These are phyloP conservation scores for Camponotus pennsylvanicus DNA, from an alignment of 1,140 invertebrate species.

Conservation along the genomic window DNA sequence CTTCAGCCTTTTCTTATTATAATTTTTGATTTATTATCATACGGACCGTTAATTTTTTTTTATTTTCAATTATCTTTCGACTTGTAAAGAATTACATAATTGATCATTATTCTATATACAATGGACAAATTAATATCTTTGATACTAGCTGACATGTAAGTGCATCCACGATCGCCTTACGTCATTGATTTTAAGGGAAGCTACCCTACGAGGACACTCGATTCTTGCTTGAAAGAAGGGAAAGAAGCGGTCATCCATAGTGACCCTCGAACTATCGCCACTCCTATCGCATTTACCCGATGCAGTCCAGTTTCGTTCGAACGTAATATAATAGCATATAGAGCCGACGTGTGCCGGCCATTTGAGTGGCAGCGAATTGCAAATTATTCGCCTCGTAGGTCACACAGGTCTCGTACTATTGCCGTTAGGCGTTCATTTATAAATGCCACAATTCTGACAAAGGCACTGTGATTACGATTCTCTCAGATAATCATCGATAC, in stretches of 20 bases:
- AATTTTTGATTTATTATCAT: no score
- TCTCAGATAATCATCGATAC: constrained; percentile 69
- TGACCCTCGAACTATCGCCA: constrained; percentile 26
- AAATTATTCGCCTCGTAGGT: constrained; percentile 70
- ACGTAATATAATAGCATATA: constrained; percentile 61
- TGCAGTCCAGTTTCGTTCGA: constrained; percentile 65
- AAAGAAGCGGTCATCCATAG: constrained; percentile 1
- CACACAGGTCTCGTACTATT: constrained; percentile 52
- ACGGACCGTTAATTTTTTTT: no score
- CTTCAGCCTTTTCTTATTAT: no score
- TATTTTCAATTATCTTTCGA: neutral
- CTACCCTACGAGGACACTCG: neutral
- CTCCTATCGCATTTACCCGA: constrained; percentile 35
- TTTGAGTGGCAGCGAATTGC: constrained; percentile 63
- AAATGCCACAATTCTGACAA: constrained; percentile 71
- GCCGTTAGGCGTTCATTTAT: constrained; percentile 69
- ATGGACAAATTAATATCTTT: neutral
- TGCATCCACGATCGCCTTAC: neutral
- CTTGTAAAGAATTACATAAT: neutral
- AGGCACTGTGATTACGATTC: constrained; percentile 68
- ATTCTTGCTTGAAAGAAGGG: constrained; percentile 13
- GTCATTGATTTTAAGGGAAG: neutral
- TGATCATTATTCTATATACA: neutral
- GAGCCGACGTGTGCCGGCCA: constrained; percentile 39
- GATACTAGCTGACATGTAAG: neutral